Conservation (phyloP, 2,113 vertebrate genomes). For the Bufo gargarizans region DNA sequence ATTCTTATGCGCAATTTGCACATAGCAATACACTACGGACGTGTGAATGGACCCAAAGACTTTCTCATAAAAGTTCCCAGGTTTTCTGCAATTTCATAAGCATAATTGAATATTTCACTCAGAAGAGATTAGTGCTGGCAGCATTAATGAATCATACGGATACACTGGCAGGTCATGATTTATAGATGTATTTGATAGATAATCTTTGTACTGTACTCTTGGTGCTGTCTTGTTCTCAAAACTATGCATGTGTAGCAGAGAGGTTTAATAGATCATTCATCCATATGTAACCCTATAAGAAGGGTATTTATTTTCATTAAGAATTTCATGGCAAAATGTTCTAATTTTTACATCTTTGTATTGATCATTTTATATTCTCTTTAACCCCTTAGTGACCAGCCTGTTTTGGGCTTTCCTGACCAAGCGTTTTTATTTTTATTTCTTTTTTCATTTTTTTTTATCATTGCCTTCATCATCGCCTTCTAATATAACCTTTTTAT, state of each 20-base stretch:
- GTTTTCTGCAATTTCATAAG: constrained; percentile 21
- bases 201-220: constrained; percentile 33
- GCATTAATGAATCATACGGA: constrained; percentile 54
- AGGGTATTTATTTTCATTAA: not conserved
- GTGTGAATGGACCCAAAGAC: not conserved
- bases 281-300: constrained; percentile 1
- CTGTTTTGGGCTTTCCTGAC: no score
- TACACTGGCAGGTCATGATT: constrained; percentile 51
- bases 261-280: not conserved
- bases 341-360: not conserved
- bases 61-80: not conserved
- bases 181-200: constrained; percentile 54
- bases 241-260: not conserved
- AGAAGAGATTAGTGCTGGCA: constrained; percentile 56
- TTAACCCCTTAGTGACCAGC: not conserved
- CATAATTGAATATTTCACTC: constrained; percentile 60
- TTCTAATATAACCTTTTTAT: no score
- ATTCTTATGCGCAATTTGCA: no score
- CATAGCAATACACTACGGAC: no score
- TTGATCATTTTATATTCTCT: not conserved
- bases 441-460: no score
- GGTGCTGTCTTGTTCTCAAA: constrained; percentile 15
- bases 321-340: not conserved
- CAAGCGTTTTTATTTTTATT: no score
- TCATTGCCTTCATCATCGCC: no score